A percentile compares a stretch with the other conserved stretches of the same genome.
These are phyloP conservation scores for Caenorhabditis sp. DNA, from an alignment of 2,888 invertebrate species.

Conservation along the genomic window DNA sequence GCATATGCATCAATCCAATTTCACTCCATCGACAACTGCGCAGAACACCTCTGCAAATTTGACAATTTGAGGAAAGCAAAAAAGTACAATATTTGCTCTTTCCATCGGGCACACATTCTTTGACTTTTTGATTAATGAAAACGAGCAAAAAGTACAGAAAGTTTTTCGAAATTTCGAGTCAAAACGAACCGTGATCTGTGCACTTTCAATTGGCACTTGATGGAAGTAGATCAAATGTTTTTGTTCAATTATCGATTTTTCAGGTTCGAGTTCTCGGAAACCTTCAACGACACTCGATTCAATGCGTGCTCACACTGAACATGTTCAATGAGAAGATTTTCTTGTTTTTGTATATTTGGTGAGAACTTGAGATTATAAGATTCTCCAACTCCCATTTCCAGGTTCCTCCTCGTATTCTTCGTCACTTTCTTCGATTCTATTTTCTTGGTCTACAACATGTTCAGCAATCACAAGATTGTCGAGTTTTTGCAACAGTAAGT, in stretches of 20 bases:
- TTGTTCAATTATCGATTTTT: slow-evolving; percentile 19
- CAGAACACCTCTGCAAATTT: slow-evolving; percentile 13
- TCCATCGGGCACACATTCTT: slow-evolving; percentile 39
- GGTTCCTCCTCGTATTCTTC: slow-evolving; percentile 65
- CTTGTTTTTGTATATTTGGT: slow-evolving; percentile 80
- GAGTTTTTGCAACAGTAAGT: slow-evolving; percentile 59
- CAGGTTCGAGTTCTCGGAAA: slow-evolving; percentile 72
- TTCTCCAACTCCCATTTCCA: no score
- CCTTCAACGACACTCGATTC: slow-evolving; percentile 74
- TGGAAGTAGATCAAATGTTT: no score
- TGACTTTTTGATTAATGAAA: slow-evolving; percentile 56
- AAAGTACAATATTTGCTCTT: neutral
- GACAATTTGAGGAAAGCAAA: slow-evolving; percentile 6
- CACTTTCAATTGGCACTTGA: no score
- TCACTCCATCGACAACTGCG: neutral
- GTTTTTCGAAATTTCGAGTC: neutral
- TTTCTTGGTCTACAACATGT: slow-evolving; percentile 60
- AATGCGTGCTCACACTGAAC: slow-evolving; percentile 76
- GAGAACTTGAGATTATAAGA: no score
- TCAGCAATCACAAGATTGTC: slow-evolving; percentile 42
- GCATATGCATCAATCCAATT: neutral
- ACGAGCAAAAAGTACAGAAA: slow-evolving; percentile 16
- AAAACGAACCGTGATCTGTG: slow-evolving; percentile 28
- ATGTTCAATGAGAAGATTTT: slow-evolving; percentile 83
- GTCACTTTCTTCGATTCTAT: slow-evolving; percentile 58